Base-by-base conservation (phyloP, 2,797 vertebrate genomes). In the Pipistrellus kuhlii region DNA sequence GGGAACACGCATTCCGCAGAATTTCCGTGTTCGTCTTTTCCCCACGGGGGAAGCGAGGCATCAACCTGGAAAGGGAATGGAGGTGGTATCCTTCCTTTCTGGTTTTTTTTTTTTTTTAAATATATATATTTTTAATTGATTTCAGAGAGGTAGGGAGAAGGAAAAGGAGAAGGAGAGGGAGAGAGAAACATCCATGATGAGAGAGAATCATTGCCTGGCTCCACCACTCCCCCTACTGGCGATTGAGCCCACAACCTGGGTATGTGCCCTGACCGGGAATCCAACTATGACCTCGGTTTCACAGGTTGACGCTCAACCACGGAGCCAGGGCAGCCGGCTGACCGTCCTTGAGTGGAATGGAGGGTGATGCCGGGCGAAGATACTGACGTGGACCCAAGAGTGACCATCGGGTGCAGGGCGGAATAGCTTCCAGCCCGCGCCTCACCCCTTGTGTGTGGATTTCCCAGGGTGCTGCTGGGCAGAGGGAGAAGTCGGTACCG, bases 1-100 rank as follows among this genome's bases (percentile, higher is more conserved):
- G 98, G 97, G 97, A 98, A 98, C 95, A 89, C 90, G 91, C 95
- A 96, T 96, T 97, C 97, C 83, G 77, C 51, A 0, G 88, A 94
- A 92, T 93, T 94, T 80, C 96, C 95, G 95, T 96, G 95, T 94
- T 97, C 95, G 81, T 97, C 85, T 91, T 95, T 96, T 93, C 96
- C 95, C 91, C 0, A 82, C 90, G 93, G 92, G 93, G 83, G 75
- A 90, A 96, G 84, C 62, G 66, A 77, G 97, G 95, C 81, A 75
- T 93, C 0, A 0, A 5, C 17, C 30, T n/a, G 93, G 91, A 97
- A 83, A 92, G 68, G 94, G 95, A 95, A 95, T 77, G 68, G 87
- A 95, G 93, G 64, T 66, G 80, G 88, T 85, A 51, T 0, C 46
- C 2, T 0, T 59, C 81, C 82, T 84, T 23, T 44, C 38, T 41